Evolutionary conservation across 1,140 invertebrate genomes (phyloP).

Genomic region (Limonius californicus): DNA sequence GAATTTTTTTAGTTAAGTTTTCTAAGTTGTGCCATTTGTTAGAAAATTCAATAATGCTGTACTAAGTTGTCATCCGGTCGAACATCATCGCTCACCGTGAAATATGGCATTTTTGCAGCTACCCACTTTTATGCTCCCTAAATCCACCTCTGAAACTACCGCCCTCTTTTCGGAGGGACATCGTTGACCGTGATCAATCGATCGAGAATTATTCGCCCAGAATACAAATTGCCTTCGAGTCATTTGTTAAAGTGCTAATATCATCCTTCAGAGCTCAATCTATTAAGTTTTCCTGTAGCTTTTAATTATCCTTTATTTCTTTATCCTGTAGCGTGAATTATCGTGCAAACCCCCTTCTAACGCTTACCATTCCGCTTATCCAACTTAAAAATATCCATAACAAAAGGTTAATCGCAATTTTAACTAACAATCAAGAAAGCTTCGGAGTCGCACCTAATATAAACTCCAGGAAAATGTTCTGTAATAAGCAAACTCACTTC

Average conservation of each 20-base stretch:
- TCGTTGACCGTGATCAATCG: constrained; percentile 14
- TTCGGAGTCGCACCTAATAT: too few species aligned
- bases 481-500: too few species aligned
- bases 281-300: constrained; percentile 8
- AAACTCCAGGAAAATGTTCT: too few species aligned
- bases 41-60: constrained; percentile 47
- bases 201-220: constrained; percentile 12
- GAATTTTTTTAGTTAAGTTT: constrained; percentile 43
- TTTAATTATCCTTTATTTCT: constrained; percentile 12
- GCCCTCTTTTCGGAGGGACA: constrained; percentile 6
- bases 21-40: constrained; percentile 44
- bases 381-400: too few species aligned
- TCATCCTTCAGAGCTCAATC: constrained; percentile 12
- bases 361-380: too few species aligned
- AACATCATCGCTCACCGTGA: constrained; percentile 46
- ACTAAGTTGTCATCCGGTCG: constrained; percentile 43
- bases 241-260: constrained; percentile 13
- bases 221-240: constrained; percentile 13
- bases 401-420: too few species aligned
- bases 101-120: constrained; percentile 35
- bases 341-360: too few species aligned
- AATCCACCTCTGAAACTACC: constrained; percentile 12
- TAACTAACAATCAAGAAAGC: too few species aligned
- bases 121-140: constrained; percentile 7
- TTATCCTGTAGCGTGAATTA: neutral